Percentiles rank a stretch among this genome's conserved stretches.
These are phyloP conservation scores for Mercenaria mercenaria DNA, from an alignment of 1,140 invertebrate species.

Conservation along the genomic window DNA sequence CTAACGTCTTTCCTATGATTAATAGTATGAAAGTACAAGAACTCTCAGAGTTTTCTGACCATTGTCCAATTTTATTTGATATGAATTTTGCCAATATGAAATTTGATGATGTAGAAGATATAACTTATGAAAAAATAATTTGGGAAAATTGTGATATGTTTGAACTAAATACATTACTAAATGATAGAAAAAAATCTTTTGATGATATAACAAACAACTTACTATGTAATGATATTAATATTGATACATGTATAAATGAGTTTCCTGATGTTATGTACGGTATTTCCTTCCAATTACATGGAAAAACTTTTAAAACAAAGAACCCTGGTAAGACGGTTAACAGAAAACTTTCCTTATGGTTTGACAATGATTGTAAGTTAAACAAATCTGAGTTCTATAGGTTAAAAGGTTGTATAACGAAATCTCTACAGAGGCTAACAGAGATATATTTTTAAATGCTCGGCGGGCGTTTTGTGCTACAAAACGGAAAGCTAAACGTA, in stretches of 20 bases:
- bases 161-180: background rate
- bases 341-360: background rate
- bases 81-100: background rate
- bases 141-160: background rate
- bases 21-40: background rate
- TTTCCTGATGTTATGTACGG: background rate
- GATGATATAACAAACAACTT: constrained; percentile 13
- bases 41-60: constrained; percentile 26
- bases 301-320: background rate
- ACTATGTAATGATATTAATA: background rate
- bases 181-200: background rate
- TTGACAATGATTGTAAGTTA: background rate
- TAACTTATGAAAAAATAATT: background rate
- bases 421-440: background rate
- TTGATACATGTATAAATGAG: constrained; percentile 3
- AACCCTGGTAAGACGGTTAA: background rate
- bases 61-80: background rate
- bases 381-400: background rate
- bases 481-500: background rate
- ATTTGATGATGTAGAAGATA: background rate
- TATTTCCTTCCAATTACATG: constrained; percentile 7
- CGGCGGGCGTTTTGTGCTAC: background rate
- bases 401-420: background rate
- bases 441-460: background rate
- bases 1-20: background rate